These are phyloP conservation scores for Cosmorhoe ocellata DNA, from an alignment of 2,888 invertebrate genomes.

Conservation along the genomic window DNA sequence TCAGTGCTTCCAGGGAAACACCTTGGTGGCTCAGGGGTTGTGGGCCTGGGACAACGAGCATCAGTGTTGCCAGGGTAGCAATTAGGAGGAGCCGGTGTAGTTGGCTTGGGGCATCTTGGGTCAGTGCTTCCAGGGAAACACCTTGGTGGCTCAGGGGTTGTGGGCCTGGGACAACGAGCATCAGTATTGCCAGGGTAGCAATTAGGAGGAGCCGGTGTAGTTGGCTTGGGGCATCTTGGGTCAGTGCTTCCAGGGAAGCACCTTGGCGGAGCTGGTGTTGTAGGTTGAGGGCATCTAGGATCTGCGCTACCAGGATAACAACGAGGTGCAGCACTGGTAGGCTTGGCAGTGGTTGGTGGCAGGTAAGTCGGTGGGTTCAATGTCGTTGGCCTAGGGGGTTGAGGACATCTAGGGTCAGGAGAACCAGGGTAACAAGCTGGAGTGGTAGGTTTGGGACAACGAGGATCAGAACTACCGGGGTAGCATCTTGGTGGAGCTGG, in stretches of 20 bases:
- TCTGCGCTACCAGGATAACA: slow-evolving; percentile 44
- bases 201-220: slow-evolving; percentile 36
- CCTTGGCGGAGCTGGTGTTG: slow-evolving; percentile 37
- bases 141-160: slow-evolving; percentile 39
- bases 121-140: slow-evolving; percentile 42
- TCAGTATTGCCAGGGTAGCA: slow-evolving; percentile 51
- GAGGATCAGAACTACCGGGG: slow-evolving; percentile 33
- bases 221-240: slow-evolving; percentile 34
- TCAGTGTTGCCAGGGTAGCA: slow-evolving; percentile 39
- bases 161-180: slow-evolving; percentile 25
- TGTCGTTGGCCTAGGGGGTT: slow-evolving; percentile 2
- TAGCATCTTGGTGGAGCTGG: slow-evolving; percentile 38
- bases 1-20: slow-evolving; percentile 52
- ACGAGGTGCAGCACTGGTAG: slow-evolving; percentile 38
- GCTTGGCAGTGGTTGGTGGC: slow-evolving; percentile 8
- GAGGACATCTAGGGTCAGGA: slow-evolving; percentile 45
- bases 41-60: slow-evolving; percentile 32
- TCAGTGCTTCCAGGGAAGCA: slow-evolving; percentile 38
- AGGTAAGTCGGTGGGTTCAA: slow-evolving; percentile 7
- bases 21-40: slow-evolving; percentile 32
- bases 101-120: slow-evolving; percentile 28
- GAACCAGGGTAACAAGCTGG: slow-evolving; percentile 50
- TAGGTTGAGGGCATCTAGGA: slow-evolving; percentile 47
- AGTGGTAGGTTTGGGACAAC: slow-evolving; percentile 45
- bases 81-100: slow-evolving; percentile 17